Percentiles rank a stretch among this genome's conserved stretches.
Evolutionary conservation across 2,113 vertebrate species (phyloP).

Genomic region (Neodon shergylaensis): DNA sequence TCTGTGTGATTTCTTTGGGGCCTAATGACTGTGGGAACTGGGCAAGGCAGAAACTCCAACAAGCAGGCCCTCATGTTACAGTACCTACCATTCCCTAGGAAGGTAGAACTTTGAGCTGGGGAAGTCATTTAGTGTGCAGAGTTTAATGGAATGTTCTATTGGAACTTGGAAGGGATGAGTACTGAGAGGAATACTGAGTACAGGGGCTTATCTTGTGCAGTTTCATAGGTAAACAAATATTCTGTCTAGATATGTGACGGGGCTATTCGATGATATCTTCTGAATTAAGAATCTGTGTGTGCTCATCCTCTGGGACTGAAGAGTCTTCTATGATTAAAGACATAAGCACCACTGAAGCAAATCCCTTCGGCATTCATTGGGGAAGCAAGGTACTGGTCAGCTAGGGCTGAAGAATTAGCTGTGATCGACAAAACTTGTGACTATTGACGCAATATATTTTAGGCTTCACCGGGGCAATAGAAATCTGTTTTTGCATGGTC

Average conservation of each 20-base stretch:
- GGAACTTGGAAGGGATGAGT: background rate
- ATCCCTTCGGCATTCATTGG: background rate
- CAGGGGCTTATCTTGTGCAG: no score
- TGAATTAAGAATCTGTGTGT: background rate
- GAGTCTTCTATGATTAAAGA: background rate
- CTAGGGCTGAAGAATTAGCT: background rate
- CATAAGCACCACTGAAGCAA: background rate
- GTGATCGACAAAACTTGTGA: background rate
- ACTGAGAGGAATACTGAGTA: background rate
- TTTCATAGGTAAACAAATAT: background rate
- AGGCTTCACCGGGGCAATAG: background rate
- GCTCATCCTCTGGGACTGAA: background rate
- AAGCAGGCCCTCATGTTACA: no score
- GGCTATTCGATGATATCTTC: background rate
- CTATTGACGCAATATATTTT: background rate
- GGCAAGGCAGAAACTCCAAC: no score
- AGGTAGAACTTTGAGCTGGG: background rate
- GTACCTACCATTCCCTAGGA: background rate
- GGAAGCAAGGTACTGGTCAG: background rate
- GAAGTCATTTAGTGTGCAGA: background rate
- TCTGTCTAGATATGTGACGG: background rate
- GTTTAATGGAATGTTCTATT: background rate
- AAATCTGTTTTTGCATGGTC: background rate
- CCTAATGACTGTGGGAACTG: no score
- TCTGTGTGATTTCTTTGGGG: no score